Evolutionary conservation across 2,797 vertebrate genomes (phyloP), one percentile per base, ranked within the genome.

Genomic region (Sebastes taczanowskii): DNA sequence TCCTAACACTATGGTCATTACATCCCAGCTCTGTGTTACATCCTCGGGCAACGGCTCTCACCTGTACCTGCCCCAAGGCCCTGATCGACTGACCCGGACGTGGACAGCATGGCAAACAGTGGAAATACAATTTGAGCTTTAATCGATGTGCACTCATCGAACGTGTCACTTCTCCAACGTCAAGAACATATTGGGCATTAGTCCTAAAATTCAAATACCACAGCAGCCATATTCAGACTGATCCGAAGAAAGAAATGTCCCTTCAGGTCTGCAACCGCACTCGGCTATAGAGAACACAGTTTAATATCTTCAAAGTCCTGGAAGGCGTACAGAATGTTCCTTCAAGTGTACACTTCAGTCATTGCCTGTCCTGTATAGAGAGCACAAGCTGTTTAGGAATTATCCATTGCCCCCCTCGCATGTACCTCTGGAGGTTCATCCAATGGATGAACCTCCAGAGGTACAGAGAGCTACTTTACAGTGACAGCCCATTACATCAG

Each of bases 311-410:
- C 64, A 67, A 14, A 81, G 81, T 80, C 72, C 38, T 61, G 65
- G 38, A 69, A 46, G 30, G 58, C 20, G 74, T 20, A 73, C 87
- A 84, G 61, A 61, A 77, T 82, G 80, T 78, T 86, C 82, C 65
- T 80, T 80, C 49, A 80, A 76, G 68, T 74, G 71, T 75, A 69
- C n/a, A 11, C 65, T 77, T 77, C 46, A 71, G 72, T 75, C 71
- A n/a, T 67, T 52, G 55, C 69, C 16, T 52, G 23, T 29, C 69
- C 72, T 73, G 75, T 59, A 58, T 38, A 60, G 29, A 81, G 53
- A 81, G 65, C 23, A 74, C 32, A 67, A 30, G 64, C 74, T 78
- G 58, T 79, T 86, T 30, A 27, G 72, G 66, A 85, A 81, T 80
- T 53, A 84, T 70, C 64, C 71, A 25, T 56, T 23, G 64, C 13